A percentile compares a stretch with the other conserved stretches of the same genome.
Evolutionary conservation across 2,797 vertebrate species (phyloP).

Genomic region (Zenarchopterus dispar): DNA sequence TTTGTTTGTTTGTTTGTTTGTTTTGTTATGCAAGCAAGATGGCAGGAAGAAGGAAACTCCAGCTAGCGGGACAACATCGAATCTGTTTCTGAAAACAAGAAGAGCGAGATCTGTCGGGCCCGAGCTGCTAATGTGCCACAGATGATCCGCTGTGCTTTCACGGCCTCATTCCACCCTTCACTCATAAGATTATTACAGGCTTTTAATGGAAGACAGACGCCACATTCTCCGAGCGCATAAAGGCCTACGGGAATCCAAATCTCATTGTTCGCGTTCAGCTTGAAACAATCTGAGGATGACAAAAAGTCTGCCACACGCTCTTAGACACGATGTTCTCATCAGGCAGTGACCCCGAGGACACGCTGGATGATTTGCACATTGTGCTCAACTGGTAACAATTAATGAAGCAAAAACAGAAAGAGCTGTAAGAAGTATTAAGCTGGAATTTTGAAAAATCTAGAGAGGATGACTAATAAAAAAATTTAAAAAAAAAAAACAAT

Average conservation of each 20-base stretch:
- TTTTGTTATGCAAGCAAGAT: constrained; percentile 65
- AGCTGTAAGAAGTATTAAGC: not conserved
- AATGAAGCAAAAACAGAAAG: constrained; percentile 5
- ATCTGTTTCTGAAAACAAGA: constrained; percentile 36
- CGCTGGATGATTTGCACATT: constrained; percentile 32
- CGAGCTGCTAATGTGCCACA: constrained; percentile 65
- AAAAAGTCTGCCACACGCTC: constrained; percentile 56
- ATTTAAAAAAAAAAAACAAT: too few species aligned
- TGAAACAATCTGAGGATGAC: constrained; percentile 67
- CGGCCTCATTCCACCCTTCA: constrained; percentile 64
- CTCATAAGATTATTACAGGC: constrained; percentile 70
- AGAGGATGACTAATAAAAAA: not conserved
- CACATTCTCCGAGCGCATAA: constrained; percentile 46
- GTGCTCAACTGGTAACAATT: constrained; percentile 15
- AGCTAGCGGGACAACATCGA: constrained; percentile 36
- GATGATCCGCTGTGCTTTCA: constrained; percentile 67
- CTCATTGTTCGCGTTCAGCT: constrained; percentile 66
- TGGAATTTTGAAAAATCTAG: constrained; percentile 18
- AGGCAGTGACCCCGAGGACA: constrained; percentile 24
- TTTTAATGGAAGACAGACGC: constrained; percentile 76
- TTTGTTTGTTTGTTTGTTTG: too few species aligned
- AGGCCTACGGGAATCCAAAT: constrained; percentile 51
- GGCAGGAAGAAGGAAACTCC: constrained; percentile 25
- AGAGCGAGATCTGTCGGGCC: constrained; percentile 46
- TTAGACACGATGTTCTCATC: constrained; percentile 56